Conservation (phyloP, 2,888 invertebrate genomes). For the Ephialtes manifestator region DNA sequence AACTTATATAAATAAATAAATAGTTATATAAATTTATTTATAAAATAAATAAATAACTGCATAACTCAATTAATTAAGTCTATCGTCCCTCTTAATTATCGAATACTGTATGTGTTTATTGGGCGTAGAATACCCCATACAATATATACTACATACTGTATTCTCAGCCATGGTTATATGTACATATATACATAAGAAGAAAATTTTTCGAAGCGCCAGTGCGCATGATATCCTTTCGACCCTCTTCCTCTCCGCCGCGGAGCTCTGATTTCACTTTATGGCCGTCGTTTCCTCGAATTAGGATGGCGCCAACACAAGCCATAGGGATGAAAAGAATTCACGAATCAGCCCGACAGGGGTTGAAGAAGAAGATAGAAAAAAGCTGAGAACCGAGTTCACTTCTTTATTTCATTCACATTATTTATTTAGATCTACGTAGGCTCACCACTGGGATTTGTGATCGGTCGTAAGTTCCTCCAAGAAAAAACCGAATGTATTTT, state of each 20-base stretch:
- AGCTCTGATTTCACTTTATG: constrained; percentile 72
- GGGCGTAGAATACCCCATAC: not conserved
- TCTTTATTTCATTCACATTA: constrained; percentile 38
- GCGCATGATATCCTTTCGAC: constrained; percentile 38
- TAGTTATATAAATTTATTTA: too few relatives aligned
- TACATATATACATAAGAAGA: not conserved
- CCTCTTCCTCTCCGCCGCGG: constrained; percentile 11
- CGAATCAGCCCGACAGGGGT: constrained; percentile 53
- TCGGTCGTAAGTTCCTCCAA: not conserved
- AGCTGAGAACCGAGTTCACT: constrained; percentile 4
- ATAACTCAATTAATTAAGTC: too few relatives aligned
- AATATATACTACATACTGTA: not conserved
- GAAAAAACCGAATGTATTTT: not conserved
- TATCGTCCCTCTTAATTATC: too few relatives aligned
- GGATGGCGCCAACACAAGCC: constrained; percentile 61
- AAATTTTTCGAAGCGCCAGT: constrained; percentile 47
- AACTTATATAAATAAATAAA: too few relatives aligned
- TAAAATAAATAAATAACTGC: too few relatives aligned
- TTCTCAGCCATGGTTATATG: not conserved
- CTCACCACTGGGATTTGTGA: constrained; percentile 3
- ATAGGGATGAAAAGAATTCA: constrained; percentile 62
- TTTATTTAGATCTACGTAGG: constrained; percentile 8
- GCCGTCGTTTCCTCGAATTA: constrained; percentile 72
- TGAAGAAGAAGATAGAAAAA: constrained; percentile 9
- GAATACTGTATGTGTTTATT: not conserved